A percentile compares a stretch with the other conserved stretches of the same genome.
These are phyloP conservation scores for Ennomos fuscantarius DNA, from an alignment of 2,888 invertebrate genomes.

Conservation along the genomic window DNA sequence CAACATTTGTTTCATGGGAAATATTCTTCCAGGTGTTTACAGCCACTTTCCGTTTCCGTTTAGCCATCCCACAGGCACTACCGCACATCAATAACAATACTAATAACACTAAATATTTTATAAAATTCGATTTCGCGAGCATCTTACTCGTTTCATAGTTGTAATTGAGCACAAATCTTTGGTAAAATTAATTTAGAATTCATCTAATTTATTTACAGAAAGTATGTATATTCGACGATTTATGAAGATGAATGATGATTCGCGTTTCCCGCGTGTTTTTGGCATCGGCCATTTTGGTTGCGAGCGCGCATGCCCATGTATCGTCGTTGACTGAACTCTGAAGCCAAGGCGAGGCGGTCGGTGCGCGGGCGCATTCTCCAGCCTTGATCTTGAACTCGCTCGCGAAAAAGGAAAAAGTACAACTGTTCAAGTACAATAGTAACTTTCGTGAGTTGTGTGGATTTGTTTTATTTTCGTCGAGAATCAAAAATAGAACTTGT, in stretches of 20 bases:
- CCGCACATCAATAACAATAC: constrained; percentile 50
- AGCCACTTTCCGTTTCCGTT: constrained; percentile 53
- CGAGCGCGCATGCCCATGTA: constrained; percentile 64
- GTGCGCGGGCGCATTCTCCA: constrained; percentile 28
- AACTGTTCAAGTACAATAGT: constrained; percentile 28
- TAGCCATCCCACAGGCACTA: constrained; percentile 48
- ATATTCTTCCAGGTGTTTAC: constrained; percentile 30
- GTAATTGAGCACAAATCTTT: constrained; percentile 54
- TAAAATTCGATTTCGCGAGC: constrained; percentile 60
- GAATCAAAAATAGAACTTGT: constrained; percentile 24
- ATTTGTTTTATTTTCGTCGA: constrained; percentile 43
- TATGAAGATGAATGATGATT: constrained; percentile 16
- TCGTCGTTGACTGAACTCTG: constrained; percentile 47
- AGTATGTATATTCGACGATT: constrained; percentile 8
- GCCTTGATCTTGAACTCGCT: constrained; percentile 41
- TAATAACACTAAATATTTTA: constrained; percentile 56
- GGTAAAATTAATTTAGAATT: constrained; percentile 38
- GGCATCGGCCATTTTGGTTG: constrained; percentile 55
- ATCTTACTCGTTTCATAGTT: constrained; percentile 74
- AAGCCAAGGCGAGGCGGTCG: too few species aligned
- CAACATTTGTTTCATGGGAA: constrained; percentile 33
- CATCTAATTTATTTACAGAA: constrained; percentile 22
- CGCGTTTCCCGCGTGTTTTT: constrained; percentile 63
- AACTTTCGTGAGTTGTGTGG: constrained; percentile 41
- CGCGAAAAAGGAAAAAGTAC: constrained; percentile 44